Base-by-base conservation (phyloP, 2,113 vertebrate genomes). In the Halichoerus grypus region DNA sequence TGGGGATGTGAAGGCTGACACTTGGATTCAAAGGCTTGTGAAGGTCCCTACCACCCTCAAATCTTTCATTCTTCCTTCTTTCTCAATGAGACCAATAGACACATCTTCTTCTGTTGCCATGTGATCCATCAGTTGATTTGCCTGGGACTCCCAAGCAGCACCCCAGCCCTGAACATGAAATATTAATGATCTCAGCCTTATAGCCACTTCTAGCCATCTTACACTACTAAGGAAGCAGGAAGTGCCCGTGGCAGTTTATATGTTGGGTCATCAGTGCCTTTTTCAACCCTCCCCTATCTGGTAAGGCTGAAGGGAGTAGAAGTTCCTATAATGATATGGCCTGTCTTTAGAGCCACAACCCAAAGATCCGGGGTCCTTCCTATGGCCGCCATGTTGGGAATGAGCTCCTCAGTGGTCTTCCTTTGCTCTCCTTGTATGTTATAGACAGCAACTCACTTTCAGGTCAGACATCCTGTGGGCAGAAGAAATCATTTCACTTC, bases 21-120 rank as follows among this genome's bases (percentile, higher is more conserved):
- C n/a, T 31, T 69, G n/a, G 55, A 49, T 90, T 7, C 26, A 31
- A 59, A 90, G 81, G 13, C 76, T 91, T 59, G 63, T 80, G 42
- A 46, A 87, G 8, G 4, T 71, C 69, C 22, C 31, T 65, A n/a
- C 28, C 8, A 8, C 15, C 57, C 21, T 93, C 69, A 94, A 36
- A 63, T 84, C n/a, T 69, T 97, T 74, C 89, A n/a, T 72, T 86
- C 22, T 39, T 46, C 31, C 42, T 81, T 94, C 85, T 91, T 86
- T 94, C n/a, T 77, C 86, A 88, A 3, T 46, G 79, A 94, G 22
- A 4, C 22, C 79, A 77, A 36, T 53, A 55, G 57, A 55, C 13
- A 63, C 15, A 76, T 59, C 77, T 93, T 93, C 46, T 24, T 46
- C 77, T 65, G 55, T 2, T 51, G 53, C 63, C 55, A 1, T 74